Evolutionary conservation across 2,888 invertebrate species (phyloP).

Genomic region (Drosophila robusta): DNA sequence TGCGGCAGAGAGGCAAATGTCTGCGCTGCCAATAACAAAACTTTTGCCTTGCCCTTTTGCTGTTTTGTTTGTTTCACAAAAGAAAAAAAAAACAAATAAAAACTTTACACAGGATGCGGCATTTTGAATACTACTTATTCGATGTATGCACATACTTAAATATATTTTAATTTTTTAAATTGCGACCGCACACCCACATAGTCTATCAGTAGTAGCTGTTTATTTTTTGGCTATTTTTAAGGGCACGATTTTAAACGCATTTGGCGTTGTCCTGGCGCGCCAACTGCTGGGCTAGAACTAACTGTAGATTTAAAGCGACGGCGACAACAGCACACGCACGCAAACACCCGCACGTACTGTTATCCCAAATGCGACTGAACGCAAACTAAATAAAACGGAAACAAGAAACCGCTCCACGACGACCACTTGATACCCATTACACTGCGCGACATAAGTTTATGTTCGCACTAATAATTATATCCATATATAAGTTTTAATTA

Average conservation of each 20-base stretch:
- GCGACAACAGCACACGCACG: constrained; percentile 21
- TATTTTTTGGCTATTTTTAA: constrained; percentile 57
- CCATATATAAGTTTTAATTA: not conserved
- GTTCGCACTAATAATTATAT: not conserved
- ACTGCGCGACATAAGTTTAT: constrained; percentile 35
- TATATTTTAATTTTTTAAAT: constrained; percentile 3
- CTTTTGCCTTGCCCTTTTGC: constrained; percentile 61
- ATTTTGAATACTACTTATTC: constrained; percentile 44
- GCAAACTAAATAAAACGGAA: constrained; percentile 58
- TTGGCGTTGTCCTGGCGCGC: constrained; percentile 62
- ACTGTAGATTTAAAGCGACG: constrained; percentile 57
- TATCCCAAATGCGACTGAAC: constrained; percentile 52
- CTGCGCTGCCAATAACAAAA: constrained; percentile 64
- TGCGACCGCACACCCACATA: not conserved
- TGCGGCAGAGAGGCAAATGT: constrained; percentile 40
- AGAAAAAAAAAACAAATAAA: too few relatives aligned
- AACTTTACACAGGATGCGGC: constrained; percentile 71
- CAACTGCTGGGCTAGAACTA: constrained; percentile 61
- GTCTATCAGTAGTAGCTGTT: constrained; percentile 41
- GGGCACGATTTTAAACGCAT: constrained; percentile 49
- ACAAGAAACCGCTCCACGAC: constrained; percentile 55
- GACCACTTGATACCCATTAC: constrained; percentile 43
- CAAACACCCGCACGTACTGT: constrained; percentile 60
- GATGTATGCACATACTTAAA: constrained; percentile 6
- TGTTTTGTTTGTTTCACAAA: constrained; percentile 61